Evolutionary conservation across 1,140 invertebrate species (phyloP), one percentile per base, ranked within the genome.

Genomic region (Atta cephalotes): DNA sequence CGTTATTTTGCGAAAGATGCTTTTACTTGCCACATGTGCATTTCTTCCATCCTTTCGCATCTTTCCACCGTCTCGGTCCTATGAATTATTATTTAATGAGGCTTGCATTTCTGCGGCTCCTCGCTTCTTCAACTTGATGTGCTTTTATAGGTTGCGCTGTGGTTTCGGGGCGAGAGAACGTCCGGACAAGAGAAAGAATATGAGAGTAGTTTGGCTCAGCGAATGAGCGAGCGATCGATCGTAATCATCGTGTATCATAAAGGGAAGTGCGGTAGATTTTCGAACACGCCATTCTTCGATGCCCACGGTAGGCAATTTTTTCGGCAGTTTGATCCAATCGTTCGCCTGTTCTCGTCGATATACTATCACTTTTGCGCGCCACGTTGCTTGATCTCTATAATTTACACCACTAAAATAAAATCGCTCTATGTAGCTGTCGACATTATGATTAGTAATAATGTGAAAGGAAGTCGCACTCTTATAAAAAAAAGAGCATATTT

Each of bases 11-110:
- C 39, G 58, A 82, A 56, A 81, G 65, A 49, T 35, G 35, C n/a
- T 74, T 56, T 84, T 74, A 84, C 39, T 74, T 28, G 25, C 80
- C 80, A 84, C 70, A 84, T 84, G 80, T 62, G 68, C 74, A 66
- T 66, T 74, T 82, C 65, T 85, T 88, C 82, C 77, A 76, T 25
- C 49, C 65, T 70, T 80, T 78, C 70, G 68, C 78, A 80, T 28
- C 62, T 53, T 45, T 45, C 16, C 3, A 56, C 35, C 21, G 53
- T 39, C 39, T 70, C 53, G 53, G 53, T 82, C 80, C 71, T 84
- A 63, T 49, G 80, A 76, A 84, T 86, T 86, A 90, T 90, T 92
- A 92, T 93, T 91, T 90, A 92, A 93, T 92, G 91, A 93, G 89
- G 87, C 85, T 92, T 78, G 92, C 91, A 88, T 91, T 92, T 92